Evolutionary conservation across 2,113 vertebrate genomes (phyloP).

Genomic region (Antechinus stuartii): DNA sequence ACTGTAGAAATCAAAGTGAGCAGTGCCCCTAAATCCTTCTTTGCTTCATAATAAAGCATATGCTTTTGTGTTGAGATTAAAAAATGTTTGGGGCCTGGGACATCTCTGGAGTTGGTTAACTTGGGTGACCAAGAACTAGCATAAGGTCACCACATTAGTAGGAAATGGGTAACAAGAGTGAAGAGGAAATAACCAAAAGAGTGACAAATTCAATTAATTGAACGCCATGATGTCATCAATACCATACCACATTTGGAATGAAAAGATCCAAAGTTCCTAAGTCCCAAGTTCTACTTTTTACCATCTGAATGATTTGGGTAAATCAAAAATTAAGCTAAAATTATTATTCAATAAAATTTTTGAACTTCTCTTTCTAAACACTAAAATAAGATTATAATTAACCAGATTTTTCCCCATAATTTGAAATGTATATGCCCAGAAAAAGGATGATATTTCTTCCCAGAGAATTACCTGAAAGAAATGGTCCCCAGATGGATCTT

Average conservation of each 20-base stretch:
- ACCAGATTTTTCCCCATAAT: not conserved
- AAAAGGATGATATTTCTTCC: not conserved
- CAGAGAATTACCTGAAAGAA: not conserved
- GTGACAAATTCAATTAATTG: not conserved
- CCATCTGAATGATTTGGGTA: not conserved
- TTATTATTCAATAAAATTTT: not conserved
- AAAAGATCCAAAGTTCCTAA: not conserved
- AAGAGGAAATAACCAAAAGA: not conserved
- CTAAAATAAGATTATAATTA: not conserved
- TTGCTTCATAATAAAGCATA: not conserved
- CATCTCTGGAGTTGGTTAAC: not conserved
- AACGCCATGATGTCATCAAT: not conserved
- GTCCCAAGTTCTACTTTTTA: not conserved
- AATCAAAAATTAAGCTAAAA: not conserved
- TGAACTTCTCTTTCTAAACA: not conserved
- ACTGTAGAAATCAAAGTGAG: not conserved
- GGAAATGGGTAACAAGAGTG: not conserved
- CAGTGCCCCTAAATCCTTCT: not conserved
- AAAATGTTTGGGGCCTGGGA: not conserved
- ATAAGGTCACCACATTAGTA: not conserved
- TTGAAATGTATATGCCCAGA: not conserved
- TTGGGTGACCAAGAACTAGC: not conserved
- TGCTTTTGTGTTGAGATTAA: not conserved
- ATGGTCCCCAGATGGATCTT: not conserved
- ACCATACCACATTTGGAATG: not conserved